phyloP scores from a whole-genome alignment of 2,113 vertebrate species.

The Sprattus sprattus region DNA sequence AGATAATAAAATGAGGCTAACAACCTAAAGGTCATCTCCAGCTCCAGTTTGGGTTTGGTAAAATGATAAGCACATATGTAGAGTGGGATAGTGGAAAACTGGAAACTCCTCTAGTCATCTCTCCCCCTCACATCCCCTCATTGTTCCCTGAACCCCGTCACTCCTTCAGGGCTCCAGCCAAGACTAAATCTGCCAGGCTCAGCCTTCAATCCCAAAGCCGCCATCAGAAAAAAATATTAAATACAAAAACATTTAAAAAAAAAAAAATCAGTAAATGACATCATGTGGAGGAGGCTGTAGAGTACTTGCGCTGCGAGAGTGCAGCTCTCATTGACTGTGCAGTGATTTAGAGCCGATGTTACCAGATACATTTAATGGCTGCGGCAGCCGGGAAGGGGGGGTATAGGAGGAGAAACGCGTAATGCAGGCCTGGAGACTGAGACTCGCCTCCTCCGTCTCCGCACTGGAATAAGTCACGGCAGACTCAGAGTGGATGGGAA shows the following conservation, averaged over 20 bases:
- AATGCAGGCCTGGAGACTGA: not conserved
- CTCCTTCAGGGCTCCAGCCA: not conserved
- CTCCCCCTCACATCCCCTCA: not conserved
- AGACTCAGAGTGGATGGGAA: not conserved
- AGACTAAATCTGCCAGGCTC: conserved; percentile 17
- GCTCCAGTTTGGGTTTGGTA: not conserved
- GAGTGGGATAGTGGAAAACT: conserved; percentile 1
- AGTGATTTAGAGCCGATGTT: conserved; percentile 30
- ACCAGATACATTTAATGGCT: conserved; percentile 35
- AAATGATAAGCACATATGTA: conserved; percentile 19
- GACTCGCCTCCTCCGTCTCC: not conserved
- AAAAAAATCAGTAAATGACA: conserved; percentile 37
- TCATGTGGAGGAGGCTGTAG: conserved; percentile 28
- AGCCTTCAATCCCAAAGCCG: conserved; percentile 13
- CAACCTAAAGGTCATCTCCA: not conserved
- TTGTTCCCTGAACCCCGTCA: conserved; percentile 21
- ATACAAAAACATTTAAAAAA: too few relatives aligned
- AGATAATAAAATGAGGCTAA: not conserved
- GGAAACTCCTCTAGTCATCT: not conserved
- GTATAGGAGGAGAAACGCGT: not conserved
- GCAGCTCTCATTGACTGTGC: conserved; percentile 23
- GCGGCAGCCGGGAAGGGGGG: conserved; percentile 4
- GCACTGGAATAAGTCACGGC: not conserved
- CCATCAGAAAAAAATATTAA: not conserved
- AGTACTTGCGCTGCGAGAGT: not conserved